Percentiles rank a stretch among this genome's conserved stretches.
Conservation (phyloP, 2,113 vertebrate genomes). For the Rattus rattus region DNA sequence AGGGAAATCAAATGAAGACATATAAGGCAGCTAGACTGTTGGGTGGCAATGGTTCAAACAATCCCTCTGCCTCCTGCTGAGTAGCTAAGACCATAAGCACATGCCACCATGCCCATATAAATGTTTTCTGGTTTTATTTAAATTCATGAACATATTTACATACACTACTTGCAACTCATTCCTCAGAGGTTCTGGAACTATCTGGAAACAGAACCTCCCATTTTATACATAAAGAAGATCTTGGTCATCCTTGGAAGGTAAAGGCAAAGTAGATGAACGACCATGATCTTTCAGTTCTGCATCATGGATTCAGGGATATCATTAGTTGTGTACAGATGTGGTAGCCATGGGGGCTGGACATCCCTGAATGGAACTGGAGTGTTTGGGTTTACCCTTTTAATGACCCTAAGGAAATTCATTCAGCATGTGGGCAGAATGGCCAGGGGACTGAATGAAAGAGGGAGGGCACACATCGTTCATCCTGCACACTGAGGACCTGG, state of each 20-base stretch:
- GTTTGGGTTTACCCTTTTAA: slow-evolving; percentile 97
- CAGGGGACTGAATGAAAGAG: slow-evolving; percentile 93
- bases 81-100: background rate
- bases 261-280: slow-evolving; percentile 97
- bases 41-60: background rate
- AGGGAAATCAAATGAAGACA: background rate
- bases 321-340: slow-evolving; percentile 93
- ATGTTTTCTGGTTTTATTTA: background rate
- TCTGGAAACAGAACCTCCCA: background rate
- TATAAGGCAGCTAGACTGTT: background rate
- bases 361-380: slow-evolving; percentile 98
- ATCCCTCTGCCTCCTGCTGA: background rate
- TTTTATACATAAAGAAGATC: slow-evolving; percentile 7
- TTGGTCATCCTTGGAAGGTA: slow-evolving; percentile 91
- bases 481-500: slow-evolving; percentile 94
- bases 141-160: background rate
- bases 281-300: slow-evolving; percentile 99
- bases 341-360: slow-evolving; percentile 96
- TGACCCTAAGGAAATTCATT: slow-evolving; percentile 98
- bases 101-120: background rate
- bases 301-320: slow-evolving; percentile 95
- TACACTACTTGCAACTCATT: background rate
- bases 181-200: background rate
- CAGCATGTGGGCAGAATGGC: slow-evolving; percentile 96
- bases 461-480: slow-evolving; percentile 96